Conservation (phyloP, 2,113 vertebrate genomes). For the Cinclus cinclus region DNA sequence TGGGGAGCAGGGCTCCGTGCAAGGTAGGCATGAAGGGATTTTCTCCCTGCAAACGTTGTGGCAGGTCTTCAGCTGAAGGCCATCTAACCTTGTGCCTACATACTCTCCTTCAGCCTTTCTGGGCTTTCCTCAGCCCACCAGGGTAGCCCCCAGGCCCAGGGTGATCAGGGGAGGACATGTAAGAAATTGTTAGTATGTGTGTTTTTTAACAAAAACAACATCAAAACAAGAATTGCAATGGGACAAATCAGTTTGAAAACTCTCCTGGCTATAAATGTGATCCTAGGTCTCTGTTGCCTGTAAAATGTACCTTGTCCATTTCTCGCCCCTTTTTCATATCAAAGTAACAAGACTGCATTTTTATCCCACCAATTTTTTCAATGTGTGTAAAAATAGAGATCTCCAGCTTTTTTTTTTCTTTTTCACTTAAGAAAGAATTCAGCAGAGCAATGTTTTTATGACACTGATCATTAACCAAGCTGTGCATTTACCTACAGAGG, state of each 20-base stretch:
- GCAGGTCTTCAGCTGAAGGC: not conserved
- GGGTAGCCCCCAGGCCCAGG: not conserved
- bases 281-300: not conserved
- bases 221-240: not conserved
- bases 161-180: accelerated
- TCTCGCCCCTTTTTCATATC: not conserved
- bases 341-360: not conserved
- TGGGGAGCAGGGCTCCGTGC: not conserved
- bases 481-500: not conserved
- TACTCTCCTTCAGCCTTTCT: not conserved
- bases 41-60: not conserved
- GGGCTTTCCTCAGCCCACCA: not conserved
- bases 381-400: not conserved
- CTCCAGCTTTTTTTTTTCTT: not conserved
- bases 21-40: not conserved
- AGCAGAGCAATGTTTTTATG: not conserved
- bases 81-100: accelerated
- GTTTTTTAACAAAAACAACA: not conserved
- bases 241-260: not conserved
- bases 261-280: not conserved
- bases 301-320: not conserved
- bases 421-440: not conserved
- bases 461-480: not conserved
- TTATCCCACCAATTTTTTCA: not conserved
- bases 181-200: not conserved